Conservation (phyloP, 2,113 vertebrate species). For the Tapirus terrestris region DNA sequence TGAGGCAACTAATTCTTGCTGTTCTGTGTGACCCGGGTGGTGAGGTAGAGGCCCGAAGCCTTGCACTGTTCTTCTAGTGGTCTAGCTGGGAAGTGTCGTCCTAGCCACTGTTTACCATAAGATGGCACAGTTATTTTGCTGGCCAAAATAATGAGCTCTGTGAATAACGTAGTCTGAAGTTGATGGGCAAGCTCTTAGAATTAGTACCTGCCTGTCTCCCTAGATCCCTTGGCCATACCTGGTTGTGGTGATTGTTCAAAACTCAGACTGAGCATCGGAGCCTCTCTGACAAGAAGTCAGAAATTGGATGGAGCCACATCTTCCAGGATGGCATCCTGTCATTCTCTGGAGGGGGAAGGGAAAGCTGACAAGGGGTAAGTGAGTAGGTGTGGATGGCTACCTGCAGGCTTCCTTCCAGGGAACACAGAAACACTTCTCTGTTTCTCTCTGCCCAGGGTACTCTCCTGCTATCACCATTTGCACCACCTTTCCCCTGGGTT, state of each 20-base stretch:
- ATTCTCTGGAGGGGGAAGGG: accelerated
- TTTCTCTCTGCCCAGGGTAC: background rate
- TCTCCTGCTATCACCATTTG: background rate
- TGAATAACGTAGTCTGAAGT: background rate
- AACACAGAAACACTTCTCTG: background rate
- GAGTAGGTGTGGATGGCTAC: background rate
- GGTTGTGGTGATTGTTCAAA: background rate
- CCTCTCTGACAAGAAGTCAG: background rate
- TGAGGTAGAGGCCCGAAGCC: background rate
- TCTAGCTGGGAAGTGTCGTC: background rate
- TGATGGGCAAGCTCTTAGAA: background rate
- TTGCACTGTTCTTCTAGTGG: background rate
- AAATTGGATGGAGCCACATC: background rate
- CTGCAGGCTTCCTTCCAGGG: background rate
- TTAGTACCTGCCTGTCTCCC: background rate
- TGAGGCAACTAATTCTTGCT: background rate
- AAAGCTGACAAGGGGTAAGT: background rate
- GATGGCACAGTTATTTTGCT: background rate
- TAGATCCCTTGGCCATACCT: background rate
- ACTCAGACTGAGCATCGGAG: background rate
- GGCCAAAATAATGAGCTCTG: background rate
- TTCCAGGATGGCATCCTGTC: background rate
- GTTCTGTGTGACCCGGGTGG: background rate
- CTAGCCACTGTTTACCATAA: background rate
- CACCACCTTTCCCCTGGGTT: accelerated